These are phyloP conservation scores for Pundamilia nyererei DNA, from an alignment of 2,113 vertebrate genomes.

Conservation along the genomic window DNA sequence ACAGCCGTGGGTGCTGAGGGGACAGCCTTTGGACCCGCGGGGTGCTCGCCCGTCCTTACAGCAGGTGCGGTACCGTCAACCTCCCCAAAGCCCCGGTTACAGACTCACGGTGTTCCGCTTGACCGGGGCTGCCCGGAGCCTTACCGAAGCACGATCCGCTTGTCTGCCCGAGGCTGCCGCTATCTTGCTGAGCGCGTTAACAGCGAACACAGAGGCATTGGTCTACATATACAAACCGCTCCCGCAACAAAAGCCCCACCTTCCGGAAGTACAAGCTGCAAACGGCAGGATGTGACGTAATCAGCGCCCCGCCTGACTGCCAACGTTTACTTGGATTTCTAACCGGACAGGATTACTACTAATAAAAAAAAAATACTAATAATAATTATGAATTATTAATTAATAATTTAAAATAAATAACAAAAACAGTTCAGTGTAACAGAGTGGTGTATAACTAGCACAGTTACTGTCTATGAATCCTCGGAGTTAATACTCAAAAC, in stretches of 20 bases:
- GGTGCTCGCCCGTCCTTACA: neutral
- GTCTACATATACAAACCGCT: conserved; percentile 27
- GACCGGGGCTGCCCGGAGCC: neutral
- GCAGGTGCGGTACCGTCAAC: neutral
- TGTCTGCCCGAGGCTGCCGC: neutral
- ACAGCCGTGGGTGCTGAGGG: neutral
- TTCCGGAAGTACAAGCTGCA: conserved; percentile 34
- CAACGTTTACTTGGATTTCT: neutral
- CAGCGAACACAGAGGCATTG: conserved; percentile 1
- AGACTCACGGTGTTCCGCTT: neutral
- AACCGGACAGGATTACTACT: neutral
- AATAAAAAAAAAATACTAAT: neutral
- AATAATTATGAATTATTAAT: neutral
- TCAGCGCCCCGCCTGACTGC: neutral
- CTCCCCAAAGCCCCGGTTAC: neutral
- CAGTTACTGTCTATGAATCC: rapidly evolving
- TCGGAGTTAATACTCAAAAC: neutral
- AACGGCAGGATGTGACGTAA: conserved; percentile 11
- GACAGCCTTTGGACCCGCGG: neutral
- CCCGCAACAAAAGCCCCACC: conserved; percentile 58
- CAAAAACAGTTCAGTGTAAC: neutral
- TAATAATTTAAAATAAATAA: neutral
- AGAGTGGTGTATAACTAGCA: neutral
- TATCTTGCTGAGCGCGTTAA: conserved; percentile 39
- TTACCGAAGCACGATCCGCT: conserved; percentile 27